Evolutionary conservation across 2,888 invertebrate genomes (phyloP).

Genomic region (Oscheius sp.): DNA sequence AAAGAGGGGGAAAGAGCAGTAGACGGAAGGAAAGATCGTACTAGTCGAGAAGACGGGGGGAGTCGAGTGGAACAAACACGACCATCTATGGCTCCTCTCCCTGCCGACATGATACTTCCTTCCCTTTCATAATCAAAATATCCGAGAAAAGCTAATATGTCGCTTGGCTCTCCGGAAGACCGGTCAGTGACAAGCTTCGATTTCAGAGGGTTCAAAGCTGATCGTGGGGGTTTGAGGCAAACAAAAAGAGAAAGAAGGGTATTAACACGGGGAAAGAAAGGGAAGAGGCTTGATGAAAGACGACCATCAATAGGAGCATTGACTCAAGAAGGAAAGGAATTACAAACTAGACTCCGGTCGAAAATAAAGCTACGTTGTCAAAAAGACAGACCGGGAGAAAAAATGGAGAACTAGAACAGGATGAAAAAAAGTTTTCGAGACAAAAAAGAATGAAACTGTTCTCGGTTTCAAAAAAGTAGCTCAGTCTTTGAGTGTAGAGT

Average conservation of each 20-base stretch:
- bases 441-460: no score
- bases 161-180: constrained; percentile 1
- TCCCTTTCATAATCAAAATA: no score
- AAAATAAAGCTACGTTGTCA: no score
- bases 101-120: no score
- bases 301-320: neutral
- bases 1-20: neutral
- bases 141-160: neutral
- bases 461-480: no score
- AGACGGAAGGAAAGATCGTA: neutral
- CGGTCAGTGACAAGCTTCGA: neutral
- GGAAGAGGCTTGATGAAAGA: neutral
- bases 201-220: neutral
- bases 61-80: constrained; percentile 6
- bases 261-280: constrained; percentile 1
- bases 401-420: no score
- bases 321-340: neutral
- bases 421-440: neutral
- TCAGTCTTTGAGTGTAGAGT: no score
- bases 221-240: neutral
- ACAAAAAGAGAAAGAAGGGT: neutral
- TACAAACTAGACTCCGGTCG: neutral
- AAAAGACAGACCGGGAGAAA: no score
- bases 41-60: neutral
- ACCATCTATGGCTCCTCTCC: constrained; percentile 3